Percentiles rank a stretch among this genome's conserved stretches.
phyloP scores from a whole-genome alignment of 2,888 invertebrate species.

The Strigamia crassipes region DNA sequence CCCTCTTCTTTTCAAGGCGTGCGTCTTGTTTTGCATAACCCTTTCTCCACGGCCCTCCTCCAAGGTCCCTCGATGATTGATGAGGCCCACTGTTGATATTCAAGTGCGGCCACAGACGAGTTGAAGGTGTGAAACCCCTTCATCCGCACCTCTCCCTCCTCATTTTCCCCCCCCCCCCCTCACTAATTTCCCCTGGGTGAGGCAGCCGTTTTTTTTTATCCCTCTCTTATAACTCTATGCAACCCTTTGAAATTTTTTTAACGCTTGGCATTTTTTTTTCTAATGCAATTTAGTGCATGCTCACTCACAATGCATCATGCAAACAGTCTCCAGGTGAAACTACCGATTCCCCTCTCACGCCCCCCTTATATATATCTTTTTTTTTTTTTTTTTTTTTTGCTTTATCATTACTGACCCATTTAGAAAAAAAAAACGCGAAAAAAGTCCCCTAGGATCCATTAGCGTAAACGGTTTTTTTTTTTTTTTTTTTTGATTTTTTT shows the following conservation, averaged over 20 bases:
- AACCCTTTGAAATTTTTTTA: slow-evolving; percentile 18
- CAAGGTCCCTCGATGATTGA: slow-evolving; percentile 42
- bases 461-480: neutral
- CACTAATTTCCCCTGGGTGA: slow-evolving; percentile 34
- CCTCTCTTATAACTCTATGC: neutral
- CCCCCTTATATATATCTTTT: neutral
- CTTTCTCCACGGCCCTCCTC: slow-evolving; percentile 37
- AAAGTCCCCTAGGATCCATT: neutral
- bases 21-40: slow-evolving; percentile 42
- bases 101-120: neutral
- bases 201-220: slow-evolving; percentile 34
- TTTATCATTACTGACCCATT: slow-evolving; percentile 38
- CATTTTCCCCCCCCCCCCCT: neutral
- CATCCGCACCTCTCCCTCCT: neutral
- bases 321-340: slow-evolving; percentile 27
- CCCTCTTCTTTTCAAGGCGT: slow-evolving; percentile 30
- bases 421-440: neutral
- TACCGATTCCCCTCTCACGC: slow-evolving; percentile 1
- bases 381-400: neutral
- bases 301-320: slow-evolving; percentile 18
- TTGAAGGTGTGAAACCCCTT: slow-evolving; percentile 18
- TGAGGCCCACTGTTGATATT: slow-evolving; percentile 36
- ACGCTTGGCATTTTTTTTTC: slow-evolving; percentile 6
- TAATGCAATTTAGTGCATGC: slow-evolving; percentile 5
- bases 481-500: neutral